Evolutionary conservation across 2,113 vertebrate genomes (phyloP).

Genomic region (Labeo rohita): DNA sequence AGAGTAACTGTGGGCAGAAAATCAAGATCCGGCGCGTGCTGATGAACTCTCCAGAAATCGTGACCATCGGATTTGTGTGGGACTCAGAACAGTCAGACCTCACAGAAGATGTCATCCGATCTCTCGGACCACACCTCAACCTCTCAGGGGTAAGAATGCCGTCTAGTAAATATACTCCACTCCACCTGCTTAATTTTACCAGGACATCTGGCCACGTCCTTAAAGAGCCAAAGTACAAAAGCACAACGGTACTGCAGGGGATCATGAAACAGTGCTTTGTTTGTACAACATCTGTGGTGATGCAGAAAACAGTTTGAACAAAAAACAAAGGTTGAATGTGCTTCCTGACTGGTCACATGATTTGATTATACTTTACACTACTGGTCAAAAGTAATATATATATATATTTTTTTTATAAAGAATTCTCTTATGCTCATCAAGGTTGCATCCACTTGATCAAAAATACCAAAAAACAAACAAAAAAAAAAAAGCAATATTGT

Average conservation of each 20-base stretch:
- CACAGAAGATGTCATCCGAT: slow-evolving; percentile 89
- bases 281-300: background rate
- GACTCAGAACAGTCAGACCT: slow-evolving; percentile 94
- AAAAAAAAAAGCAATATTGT: too few species aligned
- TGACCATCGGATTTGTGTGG: slow-evolving; percentile 95
- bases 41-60: slow-evolving; percentile 97
- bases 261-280: background rate
- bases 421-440: too few species aligned
- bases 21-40: slow-evolving; percentile 94
- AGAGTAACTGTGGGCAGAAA: slow-evolving; percentile 96
- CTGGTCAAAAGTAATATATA: too few species aligned
- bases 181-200: background rate
- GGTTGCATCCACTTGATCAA: too few species aligned
- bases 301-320: background rate
- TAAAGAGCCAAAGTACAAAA: background rate
- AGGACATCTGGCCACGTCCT: background rate
- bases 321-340: background rate
- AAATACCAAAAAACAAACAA: too few species aligned
- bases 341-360: background rate
- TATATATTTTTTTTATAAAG: too few species aligned
- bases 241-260: background rate
- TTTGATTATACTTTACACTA: background rate
- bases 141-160: slow-evolving; percentile 84
- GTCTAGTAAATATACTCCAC: background rate
- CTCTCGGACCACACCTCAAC: slow-evolving; percentile 84